Percentiles rank a stretch among this genome's conserved stretches.
Conservation (phyloP, 2,113 vertebrate genomes). For the Halichoeres trimaculatus region DNA sequence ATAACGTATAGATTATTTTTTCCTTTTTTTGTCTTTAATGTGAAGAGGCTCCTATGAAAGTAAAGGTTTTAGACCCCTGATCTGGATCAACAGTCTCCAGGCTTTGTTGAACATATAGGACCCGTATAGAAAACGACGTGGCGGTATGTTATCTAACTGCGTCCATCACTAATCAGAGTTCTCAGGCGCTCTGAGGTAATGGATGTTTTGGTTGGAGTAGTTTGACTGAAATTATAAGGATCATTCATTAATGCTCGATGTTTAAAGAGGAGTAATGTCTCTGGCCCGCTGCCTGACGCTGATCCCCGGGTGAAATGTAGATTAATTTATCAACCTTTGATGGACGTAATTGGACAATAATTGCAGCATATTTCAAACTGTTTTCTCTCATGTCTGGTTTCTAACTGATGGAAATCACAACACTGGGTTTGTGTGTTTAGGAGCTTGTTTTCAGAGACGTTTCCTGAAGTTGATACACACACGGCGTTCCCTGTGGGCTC, state of each 20-base stretch:
- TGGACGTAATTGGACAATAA: constrained; percentile 9
- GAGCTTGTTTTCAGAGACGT: constrained; percentile 17
- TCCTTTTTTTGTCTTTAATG: no score
- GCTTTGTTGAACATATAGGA: no score
- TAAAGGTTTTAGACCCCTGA: no score
- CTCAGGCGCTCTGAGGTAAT: constrained; percentile 28
- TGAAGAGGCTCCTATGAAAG: no score
- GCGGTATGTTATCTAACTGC: not conserved
- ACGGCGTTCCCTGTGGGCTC: not conserved
- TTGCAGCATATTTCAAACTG: not conserved
- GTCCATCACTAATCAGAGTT: constrained; percentile 14
- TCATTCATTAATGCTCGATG: constrained; percentile 7
- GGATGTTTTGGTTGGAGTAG: constrained; percentile 48
- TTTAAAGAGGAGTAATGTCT: constrained; percentile 15
- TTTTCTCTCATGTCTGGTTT: constrained; percentile 33
- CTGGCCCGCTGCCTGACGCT: constrained; percentile 16
- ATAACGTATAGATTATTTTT: no score
- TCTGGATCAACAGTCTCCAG: no score
- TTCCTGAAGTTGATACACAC: constrained; percentile 18
- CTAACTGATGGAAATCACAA: constrained; percentile 10
- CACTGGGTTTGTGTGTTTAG: constrained; percentile 12
- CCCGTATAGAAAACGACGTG: no score
- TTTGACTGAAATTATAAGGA: constrained; percentile 16
- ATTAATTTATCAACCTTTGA: not conserved
- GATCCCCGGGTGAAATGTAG: constrained; percentile 30